Evolutionary conservation across 2,888 invertebrate species (phyloP), one percentile per base, ranked within the genome.

Genomic region (Synanthedon vespiformis): DNA sequence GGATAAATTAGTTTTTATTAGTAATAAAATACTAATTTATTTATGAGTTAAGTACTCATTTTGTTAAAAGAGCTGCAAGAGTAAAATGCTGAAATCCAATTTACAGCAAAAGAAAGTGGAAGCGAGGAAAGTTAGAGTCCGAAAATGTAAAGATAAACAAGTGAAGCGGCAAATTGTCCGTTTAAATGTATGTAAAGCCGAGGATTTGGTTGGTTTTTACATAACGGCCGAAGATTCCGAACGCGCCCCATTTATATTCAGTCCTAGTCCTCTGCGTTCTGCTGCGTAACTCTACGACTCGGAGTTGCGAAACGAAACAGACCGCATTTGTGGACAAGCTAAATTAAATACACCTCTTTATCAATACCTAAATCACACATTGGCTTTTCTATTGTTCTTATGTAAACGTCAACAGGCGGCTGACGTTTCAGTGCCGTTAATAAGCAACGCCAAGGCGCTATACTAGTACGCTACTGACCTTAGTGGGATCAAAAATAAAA

Each of bases 141-240:
- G 40, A 22, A 51, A 50, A 27, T 41, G 47, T 48, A 51, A 53
- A 48, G 61, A 61, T 63, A 63, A 71, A 63, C 64, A 67, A 69
- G 67, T 67, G 66, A 65, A 68, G 64, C 72, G 68, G 70, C 67
- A 73, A 78, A 77, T 74, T 76, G 72, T 67, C 65, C 67, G 66
- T 69, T 69, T 68, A 68, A 68, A 70, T 68, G 63, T 63, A 72
- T 67, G 67, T 63, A 67, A 65, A 66, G 66, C 65, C 61, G 61
- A 56, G 62, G 68, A 62, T 65, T 57, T 53, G 54, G 61, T 52
- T 54, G 59, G 59, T 58, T 66, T 63, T 58, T 61, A 60, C 63
- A 60, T 66, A 64, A 63, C 61, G 63, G 59, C 58, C 52, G 56
- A 60, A 61, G 60, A 59, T 55, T 56, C 58, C 53, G 44, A 44